phyloP scores from a whole-genome alignment of 2,113 vertebrate genomes.

The Corydoras maculifer region DNA sequence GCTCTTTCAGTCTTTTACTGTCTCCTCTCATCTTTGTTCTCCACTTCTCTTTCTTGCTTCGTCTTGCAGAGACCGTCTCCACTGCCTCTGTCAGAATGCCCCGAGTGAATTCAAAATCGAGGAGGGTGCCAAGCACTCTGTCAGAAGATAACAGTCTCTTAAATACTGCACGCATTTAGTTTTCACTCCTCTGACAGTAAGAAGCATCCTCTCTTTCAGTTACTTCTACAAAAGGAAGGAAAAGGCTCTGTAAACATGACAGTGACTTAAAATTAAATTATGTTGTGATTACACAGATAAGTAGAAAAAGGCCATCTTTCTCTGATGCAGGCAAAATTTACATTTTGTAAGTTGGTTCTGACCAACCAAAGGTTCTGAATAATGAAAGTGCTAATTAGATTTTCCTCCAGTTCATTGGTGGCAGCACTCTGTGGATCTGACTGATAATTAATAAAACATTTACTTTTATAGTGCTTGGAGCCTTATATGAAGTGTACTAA shows the following conservation, averaged over 20 bases:
- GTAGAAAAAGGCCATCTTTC: not conserved
- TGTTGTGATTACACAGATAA: conserved; percentile 6
- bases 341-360: not conserved
- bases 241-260: not conserved
- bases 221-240: not conserved
- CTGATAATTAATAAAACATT: conserved; percentile 21
- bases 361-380: too few relatives aligned
- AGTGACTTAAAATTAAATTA: not conserved
- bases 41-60: not conserved
- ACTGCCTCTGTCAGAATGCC: conserved; percentile 46
- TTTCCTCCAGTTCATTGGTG: conserved; percentile 3
- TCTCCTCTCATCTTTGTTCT: not conserved
- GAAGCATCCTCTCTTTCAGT: not conserved
- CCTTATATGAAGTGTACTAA: not conserved
- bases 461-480: not conserved
- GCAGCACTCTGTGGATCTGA: not conserved
- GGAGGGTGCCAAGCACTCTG: conserved; percentile 50
- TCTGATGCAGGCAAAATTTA: not conserved
- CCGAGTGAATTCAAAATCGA: conserved; percentile 43
- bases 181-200: conserved; percentile 13
- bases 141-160: conserved; percentile 53
- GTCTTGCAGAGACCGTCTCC: conserved; percentile 28
- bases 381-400: not conserved
- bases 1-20: not conserved
- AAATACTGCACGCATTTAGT: conserved; percentile 38